Evolutionary conservation across 2,888 invertebrate genomes (phyloP).

Genomic region (Balanococcus diminutus): DNA sequence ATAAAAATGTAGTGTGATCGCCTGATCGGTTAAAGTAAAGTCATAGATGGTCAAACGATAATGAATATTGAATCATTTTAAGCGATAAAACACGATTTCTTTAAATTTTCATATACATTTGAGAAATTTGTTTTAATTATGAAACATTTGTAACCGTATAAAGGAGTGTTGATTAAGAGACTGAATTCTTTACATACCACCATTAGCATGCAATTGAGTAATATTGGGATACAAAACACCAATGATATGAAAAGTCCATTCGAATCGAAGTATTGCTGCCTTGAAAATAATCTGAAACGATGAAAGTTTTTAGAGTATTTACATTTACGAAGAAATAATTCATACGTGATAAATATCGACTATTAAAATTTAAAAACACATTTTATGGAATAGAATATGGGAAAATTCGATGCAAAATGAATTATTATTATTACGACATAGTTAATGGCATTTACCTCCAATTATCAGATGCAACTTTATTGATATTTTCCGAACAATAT

Average conservation of each 20-base stretch:
- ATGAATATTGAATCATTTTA: not conserved
- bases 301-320: not conserved
- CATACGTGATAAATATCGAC: not conserved
- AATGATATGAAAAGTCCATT: conserved; percentile 92
- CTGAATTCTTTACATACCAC: conserved; percentile 73
- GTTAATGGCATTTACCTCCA: conserved; percentile 75
- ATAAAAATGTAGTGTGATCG: not conserved
- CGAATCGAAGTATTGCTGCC: conserved; percentile 92
- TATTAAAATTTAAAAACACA: no score
- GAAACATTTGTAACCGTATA: not conserved
- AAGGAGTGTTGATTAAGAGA: not conserved
- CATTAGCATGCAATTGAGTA: conserved; percentile 90
- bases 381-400: no score
- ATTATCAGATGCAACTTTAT: conserved; percentile 84
- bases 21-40: not conserved
- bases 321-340: not conserved
- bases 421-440: not conserved
- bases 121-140: not conserved
- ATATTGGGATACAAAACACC: conserved; percentile 89
- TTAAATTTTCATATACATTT: not conserved
- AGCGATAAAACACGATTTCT: not conserved
- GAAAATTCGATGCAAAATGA: not conserved
- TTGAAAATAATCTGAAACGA: conserved; percentile 70
- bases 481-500: conserved; percentile 88
- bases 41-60: not conserved